These are phyloP conservation scores for Polia nebulosa DNA, from an alignment of 2,888 invertebrate species.

Conservation along the genomic window DNA sequence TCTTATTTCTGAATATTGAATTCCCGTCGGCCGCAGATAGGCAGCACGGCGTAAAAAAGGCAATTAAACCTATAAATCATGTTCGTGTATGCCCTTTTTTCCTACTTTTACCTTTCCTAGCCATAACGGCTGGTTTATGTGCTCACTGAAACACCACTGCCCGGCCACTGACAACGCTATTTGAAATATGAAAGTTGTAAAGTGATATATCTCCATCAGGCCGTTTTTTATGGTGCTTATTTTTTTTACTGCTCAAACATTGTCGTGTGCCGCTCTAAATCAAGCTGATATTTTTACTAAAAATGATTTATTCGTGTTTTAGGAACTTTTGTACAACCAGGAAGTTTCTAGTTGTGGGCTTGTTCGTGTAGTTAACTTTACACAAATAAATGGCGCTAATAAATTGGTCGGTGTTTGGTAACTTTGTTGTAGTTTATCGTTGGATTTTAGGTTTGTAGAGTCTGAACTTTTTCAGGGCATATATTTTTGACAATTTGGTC, in stretches of 20 bases:
- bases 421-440: conserved; percentile 24
- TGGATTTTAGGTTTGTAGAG: not conserved
- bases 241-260: conserved; percentile 81
- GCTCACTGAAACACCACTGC: conserved; percentile 76
- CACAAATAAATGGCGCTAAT: conserved; percentile 50
- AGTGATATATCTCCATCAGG: conserved; percentile 85
- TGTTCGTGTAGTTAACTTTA: conserved; percentile 52
- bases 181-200: conserved; percentile 89
- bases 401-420: conserved; percentile 31
- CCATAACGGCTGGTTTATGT: conserved; percentile 80
- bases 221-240: conserved; percentile 83
- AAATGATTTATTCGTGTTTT: conserved; percentile 79
- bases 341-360: conserved; percentile 60
- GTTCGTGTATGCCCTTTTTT: conserved; percentile 78
- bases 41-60: conserved; percentile 80
- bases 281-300: conserved; percentile 75
- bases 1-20: conserved; percentile 87
- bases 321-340: conserved; percentile 70
- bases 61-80: conserved; percentile 89
- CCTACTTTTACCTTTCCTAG: conserved; percentile 75
- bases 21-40: conserved; percentile 76
- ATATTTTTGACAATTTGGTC: not conserved
- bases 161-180: conserved; percentile 81
- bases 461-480: conserved; percentile 2
- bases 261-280: conserved; percentile 82